Percentiles rank a stretch among this genome's conserved stretches.
These are phyloP conservation scores for Micromys minutus DNA, from an alignment of 2,113 vertebrate genomes.

Conservation along the genomic window DNA sequence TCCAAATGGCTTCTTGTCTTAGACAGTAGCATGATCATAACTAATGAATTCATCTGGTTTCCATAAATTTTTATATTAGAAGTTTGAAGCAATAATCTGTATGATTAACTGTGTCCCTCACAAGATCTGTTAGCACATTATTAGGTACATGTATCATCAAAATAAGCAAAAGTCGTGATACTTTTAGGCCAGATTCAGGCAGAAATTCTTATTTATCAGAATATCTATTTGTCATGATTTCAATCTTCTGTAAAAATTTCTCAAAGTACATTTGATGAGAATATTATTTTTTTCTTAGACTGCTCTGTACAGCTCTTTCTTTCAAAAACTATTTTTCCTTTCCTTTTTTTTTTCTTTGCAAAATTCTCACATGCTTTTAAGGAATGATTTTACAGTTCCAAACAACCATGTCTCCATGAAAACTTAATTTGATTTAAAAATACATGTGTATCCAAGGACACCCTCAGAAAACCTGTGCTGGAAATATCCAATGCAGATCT, in stretches of 20 bases:
- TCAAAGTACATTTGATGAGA: slow-evolving; percentile 41
- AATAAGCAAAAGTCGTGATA: slow-evolving; percentile 68
- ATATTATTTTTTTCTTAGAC: slow-evolving; percentile 61
- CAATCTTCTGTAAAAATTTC: slow-evolving; percentile 62
- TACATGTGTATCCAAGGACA: slow-evolving; percentile 77
- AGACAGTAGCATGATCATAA: slow-evolving; percentile 54
- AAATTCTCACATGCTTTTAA: slow-evolving; percentile 69
- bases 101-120: slow-evolving; percentile 70
- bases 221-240: slow-evolving; percentile 65
- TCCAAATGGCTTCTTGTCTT: not conserved
- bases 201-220: slow-evolving; percentile 77
- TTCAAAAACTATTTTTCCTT: slow-evolving; percentile 74
- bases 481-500: slow-evolving; percentile 86
- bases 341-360: not conserved
- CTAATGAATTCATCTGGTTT: slow-evolving; percentile 65
- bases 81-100: slow-evolving; percentile 77
- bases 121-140: slow-evolving; percentile 69
- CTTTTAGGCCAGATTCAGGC: slow-evolving; percentile 81
- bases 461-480: slow-evolving; percentile 78
- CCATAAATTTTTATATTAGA: slow-evolving; percentile 57
- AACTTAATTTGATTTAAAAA: slow-evolving; percentile 77
- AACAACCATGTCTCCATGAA: slow-evolving; percentile 63
- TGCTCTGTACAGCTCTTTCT: slow-evolving; percentile 73
- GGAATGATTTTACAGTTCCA: slow-evolving; percentile 69
- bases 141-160: slow-evolving; percentile 71